Evolutionary conservation across 1,140 invertebrate species (phyloP), one percentile per base, ranked within the genome.

Genomic region (Bacillus rossius): DNA sequence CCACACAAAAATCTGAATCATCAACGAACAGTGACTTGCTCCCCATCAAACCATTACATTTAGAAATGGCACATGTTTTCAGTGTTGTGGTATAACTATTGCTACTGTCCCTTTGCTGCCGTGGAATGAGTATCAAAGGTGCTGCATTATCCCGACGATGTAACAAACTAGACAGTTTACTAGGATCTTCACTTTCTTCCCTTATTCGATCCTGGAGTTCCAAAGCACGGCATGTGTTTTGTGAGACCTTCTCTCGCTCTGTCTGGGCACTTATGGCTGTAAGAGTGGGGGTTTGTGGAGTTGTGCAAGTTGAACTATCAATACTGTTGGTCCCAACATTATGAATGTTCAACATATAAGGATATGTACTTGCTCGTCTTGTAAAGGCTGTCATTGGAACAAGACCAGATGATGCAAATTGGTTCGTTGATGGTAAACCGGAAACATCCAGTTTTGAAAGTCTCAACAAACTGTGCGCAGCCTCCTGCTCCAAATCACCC

Each of bases 391-490:
- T 19, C 4, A 13, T 13, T 0, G 81, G 78, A 77, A 81, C 43
- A 75, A 53, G 72, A 66, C 66, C 77, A 65, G 53, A 4, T 7
- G 29, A 34, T 7, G 29, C 29, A 34, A 4, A 7, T 34, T 34
- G 29, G 29, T 34, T 4, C 10, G 4, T 34, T 34, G 29, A 34
- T 34, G 29, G 5, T 7, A 10, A 34, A 10, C 29, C 4, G 10
- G 5, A 34, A 10, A 4, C 29, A 34, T 43, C 20, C n/a, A 23
- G 20, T 16, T 41, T 51, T 0, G 87, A 88, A 13, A 95, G 75
- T 60, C 89, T 90, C 10, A 96, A 71, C 34, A 96, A 73, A 69
- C 92, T 90, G 59, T 88, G 84, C 0, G 92, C 92, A 1, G 91
- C 92, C 76, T 96, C 93, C 64, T 92, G 88, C 70, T 95, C 92